Base-by-base conservation (phyloP, 2,113 vertebrate species). In the Casuarius casuarius region DNA sequence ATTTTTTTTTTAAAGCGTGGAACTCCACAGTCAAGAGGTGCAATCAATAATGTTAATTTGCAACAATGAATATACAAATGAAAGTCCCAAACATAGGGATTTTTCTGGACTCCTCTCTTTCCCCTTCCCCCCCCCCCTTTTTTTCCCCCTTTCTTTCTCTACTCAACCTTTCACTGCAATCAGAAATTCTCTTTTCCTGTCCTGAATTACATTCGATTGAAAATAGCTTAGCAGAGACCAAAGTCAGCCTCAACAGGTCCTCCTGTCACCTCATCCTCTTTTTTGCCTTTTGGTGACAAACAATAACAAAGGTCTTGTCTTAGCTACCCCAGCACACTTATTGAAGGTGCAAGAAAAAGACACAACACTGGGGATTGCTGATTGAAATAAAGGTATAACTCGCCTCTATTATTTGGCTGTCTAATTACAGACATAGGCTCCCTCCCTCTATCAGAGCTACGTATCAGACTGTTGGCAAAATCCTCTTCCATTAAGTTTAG, bases 161-260 rank as follows among this genome's bases (percentile, higher is more conserved):
- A 95, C 79, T 97, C 52, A 84, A 96, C 84, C 72, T 96, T 96
- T 96, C 58, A 85, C 40, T 96, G 82, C 97, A 98, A 97, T 92
- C 68, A 96, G 93, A 95, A 86, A 71, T 90, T 77, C 86, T 87
- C 54, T 96, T 97, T 91, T 82, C 84, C 46, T 38, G 38, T 38
- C 38, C 38, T 38, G 38, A 38, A 38, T 38, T 38, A 38, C 66
- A 93, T 92, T 91, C 97, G 90, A 97, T 94, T 96, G 89, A 92
- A 97, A 93, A 72, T 74, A 93, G 87, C 73, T 96, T 95, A 80
- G 73, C 86, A 96, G 77, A 96, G 82, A 96, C 92, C 61, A 83
- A 82, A 22, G 25, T 74, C 81, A 96, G 92, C 51, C 80, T 96
- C 92, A 96, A 92, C 88, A 96, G 70, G 79, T 63, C 79, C 88